A percentile compares a stretch with the other conserved stretches of the same genome.
phyloP scores from a whole-genome alignment of 2,113 vertebrate genomes.

The Cyanoliseus patagonus region DNA sequence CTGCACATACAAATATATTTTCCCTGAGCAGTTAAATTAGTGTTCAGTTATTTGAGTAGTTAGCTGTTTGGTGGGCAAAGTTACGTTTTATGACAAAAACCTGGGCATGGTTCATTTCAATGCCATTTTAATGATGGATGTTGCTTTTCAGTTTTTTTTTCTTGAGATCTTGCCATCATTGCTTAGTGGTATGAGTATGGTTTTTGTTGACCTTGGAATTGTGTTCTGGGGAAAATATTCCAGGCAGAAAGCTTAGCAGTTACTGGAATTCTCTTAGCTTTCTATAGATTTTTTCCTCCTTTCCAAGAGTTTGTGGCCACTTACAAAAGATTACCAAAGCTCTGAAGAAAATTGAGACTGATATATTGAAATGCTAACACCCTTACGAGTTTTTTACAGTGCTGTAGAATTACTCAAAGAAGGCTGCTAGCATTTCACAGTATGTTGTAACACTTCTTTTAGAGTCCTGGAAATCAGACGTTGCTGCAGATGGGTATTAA shows the following conservation, averaged over 20 bases:
- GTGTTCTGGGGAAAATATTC: not conserved
- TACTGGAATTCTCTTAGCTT: constrained; percentile 19
- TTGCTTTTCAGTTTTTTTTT: not conserved
- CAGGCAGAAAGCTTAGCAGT: not conserved
- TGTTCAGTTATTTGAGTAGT: not conserved
- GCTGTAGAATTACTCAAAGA: not conserved
- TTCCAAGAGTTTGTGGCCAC: not conserved
- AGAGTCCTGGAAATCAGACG: not conserved
- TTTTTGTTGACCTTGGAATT: constrained; percentile 42
- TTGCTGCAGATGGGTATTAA: not conserved
- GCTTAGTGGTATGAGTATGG: not conserved
- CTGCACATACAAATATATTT: not conserved
- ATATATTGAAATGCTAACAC: not conserved
- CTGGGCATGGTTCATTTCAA: not conserved
- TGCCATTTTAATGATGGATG: not conserved
- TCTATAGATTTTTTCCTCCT: not conserved
- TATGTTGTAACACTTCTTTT: not conserved
- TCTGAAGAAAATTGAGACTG: not conserved
- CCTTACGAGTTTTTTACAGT: not conserved
- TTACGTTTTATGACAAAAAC: not conserved
- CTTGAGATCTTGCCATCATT: not conserved
- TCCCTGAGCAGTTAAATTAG: not conserved
- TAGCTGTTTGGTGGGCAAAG: not conserved
- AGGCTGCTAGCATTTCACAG: not conserved
- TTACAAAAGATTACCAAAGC: not conserved